A percentile compares a stretch with the other conserved stretches of the same genome.
Conservation (phyloP, 2,888 invertebrate genomes). For the Lingula anatina region DNA sequence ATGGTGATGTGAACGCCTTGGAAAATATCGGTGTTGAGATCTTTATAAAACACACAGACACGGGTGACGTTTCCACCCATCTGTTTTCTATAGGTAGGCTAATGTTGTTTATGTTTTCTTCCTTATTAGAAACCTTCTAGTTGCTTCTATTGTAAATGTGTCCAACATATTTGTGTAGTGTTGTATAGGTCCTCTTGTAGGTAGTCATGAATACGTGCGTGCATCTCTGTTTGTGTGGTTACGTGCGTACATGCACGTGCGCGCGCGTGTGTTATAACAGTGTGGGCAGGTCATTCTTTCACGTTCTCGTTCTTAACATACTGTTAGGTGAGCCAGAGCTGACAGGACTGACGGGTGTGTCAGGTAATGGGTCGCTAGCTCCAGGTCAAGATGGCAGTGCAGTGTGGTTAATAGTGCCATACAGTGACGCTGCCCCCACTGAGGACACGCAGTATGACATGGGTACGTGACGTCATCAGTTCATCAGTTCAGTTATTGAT, state of each 20-base stretch:
- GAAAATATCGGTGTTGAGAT: constrained; percentile 15
- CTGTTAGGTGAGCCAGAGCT: constrained; percentile 16
- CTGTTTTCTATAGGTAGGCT: constrained; percentile 17
- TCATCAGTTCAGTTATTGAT: too few relatives aligned
- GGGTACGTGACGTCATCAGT: too few relatives aligned
- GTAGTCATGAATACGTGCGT: too few relatives aligned
- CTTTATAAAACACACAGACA: constrained; percentile 8
- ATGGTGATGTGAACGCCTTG: constrained; percentile 16
- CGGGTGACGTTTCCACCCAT: constrained; percentile 8
- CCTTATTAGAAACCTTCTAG: too few relatives aligned
- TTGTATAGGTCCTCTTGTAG: too few relatives aligned
- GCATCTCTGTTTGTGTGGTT: too few relatives aligned
- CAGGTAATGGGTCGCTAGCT: constrained; percentile 17
- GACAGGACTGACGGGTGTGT: constrained; percentile 17
- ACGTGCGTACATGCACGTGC: too few relatives aligned
- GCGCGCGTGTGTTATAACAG: too few relatives aligned
- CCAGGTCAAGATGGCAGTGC: constrained; percentile 13
- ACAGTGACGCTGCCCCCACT: constrained; percentile 20
- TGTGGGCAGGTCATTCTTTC: too few relatives aligned
- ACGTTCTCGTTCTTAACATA: neutral
- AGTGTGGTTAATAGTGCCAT: constrained; percentile 28
- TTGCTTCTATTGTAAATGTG: too few relatives aligned
- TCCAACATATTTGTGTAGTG: too few relatives aligned
- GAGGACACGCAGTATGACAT: constrained; percentile 21
- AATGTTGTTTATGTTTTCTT: too few relatives aligned